These are phyloP conservation scores for Cichlasoma orientale DNA, from an alignment of 2,797 vertebrate genomes.

Conservation along the genomic window DNA sequence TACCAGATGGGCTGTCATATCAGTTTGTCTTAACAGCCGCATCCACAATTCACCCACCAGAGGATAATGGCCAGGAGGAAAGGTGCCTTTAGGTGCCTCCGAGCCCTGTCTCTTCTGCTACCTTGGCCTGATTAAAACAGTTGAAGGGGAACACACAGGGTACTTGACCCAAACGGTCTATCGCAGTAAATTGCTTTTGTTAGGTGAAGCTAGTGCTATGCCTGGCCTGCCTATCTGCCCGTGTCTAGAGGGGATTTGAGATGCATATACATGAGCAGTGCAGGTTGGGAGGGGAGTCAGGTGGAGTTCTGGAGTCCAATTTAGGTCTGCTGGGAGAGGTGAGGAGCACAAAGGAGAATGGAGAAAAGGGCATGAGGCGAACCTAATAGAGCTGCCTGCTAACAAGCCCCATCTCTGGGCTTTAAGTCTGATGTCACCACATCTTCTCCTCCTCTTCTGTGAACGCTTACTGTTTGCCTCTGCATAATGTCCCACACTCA, in stretches of 20 bases:
- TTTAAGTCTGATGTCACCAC: constrained; percentile 80
- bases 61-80: constrained; percentile 68
- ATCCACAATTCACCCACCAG: constrained; percentile 50
- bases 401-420: constrained; percentile 92
- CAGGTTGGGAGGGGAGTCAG: constrained; percentile 68
- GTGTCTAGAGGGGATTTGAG: constrained; percentile 87
- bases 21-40: constrained; percentile 59
- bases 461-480: constrained; percentile 56
- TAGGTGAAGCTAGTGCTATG: constrained; percentile 83
- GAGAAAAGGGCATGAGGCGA: constrained; percentile 82
- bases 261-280: constrained; percentile 95
- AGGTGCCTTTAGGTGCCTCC: constrained; percentile 73
- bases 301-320: constrained; percentile 89
- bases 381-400: constrained; percentile 87
- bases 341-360: constrained; percentile 85
- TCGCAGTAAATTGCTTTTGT: constrained; percentile 89
- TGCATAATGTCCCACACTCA: constrained; percentile 75
- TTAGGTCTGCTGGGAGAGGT: constrained; percentile 85
- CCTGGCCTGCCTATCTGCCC: constrained; percentile 89
- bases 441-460: constrained; percentile 54
- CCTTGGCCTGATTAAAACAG: constrained; percentile 86
- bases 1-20: constrained; percentile 57
- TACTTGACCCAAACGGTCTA: constrained; percentile 91
- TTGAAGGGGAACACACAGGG: constrained; percentile 72
- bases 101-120: constrained; percentile 66